Evolutionary conservation across 2,113 vertebrate genomes (phyloP).

Genomic region (Herpailurus yagouaroundi): DNA sequence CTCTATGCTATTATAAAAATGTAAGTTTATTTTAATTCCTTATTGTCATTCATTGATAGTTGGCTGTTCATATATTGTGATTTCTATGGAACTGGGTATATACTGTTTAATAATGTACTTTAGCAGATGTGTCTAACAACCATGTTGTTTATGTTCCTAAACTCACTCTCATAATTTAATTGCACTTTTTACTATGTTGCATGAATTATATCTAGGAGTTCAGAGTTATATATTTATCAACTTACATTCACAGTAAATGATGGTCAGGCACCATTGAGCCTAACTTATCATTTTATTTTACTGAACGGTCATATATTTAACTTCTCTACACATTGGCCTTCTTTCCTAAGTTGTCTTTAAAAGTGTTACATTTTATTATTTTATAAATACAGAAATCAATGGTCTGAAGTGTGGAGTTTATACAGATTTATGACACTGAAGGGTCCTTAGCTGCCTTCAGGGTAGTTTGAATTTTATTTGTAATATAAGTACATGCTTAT

Average conservation of each 20-base stretch:
- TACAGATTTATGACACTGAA: not conserved
- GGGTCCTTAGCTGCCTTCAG: not conserved
- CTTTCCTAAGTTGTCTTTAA: not conserved
- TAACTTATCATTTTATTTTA: constrained; percentile 14
- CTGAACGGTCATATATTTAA: not conserved
- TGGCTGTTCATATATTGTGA: not conserved
- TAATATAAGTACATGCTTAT: not conserved
- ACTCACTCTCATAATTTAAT: not conserved
- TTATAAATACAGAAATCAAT: constrained; percentile 37
- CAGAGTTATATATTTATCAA: constrained; percentile 36
- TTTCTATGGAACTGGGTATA: not conserved
- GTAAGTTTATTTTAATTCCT: not conserved
- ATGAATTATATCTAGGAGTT: constrained; percentile 10
- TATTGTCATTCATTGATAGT: not conserved
- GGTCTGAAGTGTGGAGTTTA: not conserved
- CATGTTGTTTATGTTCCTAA: constrained; percentile 1
- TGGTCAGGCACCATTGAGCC: not conserved
- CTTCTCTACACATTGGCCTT: not conserved
- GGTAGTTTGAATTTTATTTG: constrained; percentile 15
- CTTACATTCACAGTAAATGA: constrained; percentile 7
- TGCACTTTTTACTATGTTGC: not conserved
- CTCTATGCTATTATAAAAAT: not conserved
- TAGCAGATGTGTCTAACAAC: not conserved
- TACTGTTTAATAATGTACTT: not conserved
- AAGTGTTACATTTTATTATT: not conserved